Evolutionary conservation across 2,113 vertebrate genomes (phyloP).

Genomic region (Pogona vitticeps): DNA sequence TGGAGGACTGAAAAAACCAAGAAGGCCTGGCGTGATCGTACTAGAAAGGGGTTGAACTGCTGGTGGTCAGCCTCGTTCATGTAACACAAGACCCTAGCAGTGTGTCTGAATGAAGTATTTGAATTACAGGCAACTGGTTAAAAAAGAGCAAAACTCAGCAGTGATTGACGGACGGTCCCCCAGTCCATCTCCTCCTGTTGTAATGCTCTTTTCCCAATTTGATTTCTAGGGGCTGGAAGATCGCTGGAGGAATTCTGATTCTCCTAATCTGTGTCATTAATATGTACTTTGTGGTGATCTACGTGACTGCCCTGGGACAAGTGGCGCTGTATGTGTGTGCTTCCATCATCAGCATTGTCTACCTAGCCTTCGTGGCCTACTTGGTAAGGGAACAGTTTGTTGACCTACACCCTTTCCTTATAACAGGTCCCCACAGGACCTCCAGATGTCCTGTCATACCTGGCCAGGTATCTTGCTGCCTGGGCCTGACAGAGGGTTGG

Average conservation of each 20-base stretch:
- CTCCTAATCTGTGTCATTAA: conserved; percentile 90
- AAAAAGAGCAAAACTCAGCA: too few relatives aligned
- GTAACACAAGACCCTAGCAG: too few relatives aligned
- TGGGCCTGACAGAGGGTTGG: not conserved
- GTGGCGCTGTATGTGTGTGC: conserved; percentile 82
- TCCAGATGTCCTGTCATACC: too few relatives aligned
- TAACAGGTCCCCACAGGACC: too few relatives aligned
- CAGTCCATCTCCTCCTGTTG: accelerated
- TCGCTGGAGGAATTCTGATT: conserved; percentile 84
- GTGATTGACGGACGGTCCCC: too few relatives aligned
- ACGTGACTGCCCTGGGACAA: conserved; percentile 83
- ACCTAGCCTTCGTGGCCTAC: conserved; percentile 89
- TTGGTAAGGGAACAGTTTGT: conserved; percentile 81
- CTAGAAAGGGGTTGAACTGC: too few relatives aligned
- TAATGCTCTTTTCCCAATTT: accelerated
- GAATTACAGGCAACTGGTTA: too few relatives aligned
- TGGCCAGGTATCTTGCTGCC: not conserved
- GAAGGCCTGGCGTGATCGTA: too few relatives aligned
- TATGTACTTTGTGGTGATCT: conserved; percentile 93
- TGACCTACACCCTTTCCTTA: not conserved
- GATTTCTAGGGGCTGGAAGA: conserved; percentile 84
- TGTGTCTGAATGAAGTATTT: too few relatives aligned
- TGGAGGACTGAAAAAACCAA: too few relatives aligned
- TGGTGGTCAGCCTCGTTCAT: too few relatives aligned
- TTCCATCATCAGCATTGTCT: conserved; percentile 82